Percentiles rank a stretch among this genome's conserved stretches.
Evolutionary conservation across 2,888 invertebrate species (phyloP).

Genomic region (Morpho achilles): DNA sequence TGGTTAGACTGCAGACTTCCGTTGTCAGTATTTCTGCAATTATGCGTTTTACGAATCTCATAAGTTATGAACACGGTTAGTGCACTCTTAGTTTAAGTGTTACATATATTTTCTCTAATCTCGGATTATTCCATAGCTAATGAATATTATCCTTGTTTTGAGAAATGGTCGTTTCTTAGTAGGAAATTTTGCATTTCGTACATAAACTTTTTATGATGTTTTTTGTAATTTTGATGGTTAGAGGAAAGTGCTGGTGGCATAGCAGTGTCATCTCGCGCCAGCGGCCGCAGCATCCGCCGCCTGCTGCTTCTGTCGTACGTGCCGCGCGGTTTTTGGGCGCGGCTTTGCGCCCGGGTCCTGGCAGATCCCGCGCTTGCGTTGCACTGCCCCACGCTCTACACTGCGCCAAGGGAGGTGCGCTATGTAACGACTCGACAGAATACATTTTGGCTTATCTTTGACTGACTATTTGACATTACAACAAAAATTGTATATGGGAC

Average conservation of each 20-base stretch:
- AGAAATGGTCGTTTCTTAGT: too few relatives aligned
- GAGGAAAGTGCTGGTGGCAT: constrained; percentile 50
- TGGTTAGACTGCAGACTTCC: too few relatives aligned
- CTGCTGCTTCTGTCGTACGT: constrained; percentile 97
- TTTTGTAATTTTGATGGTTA: constrained; percentile 16
- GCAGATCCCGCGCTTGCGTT: constrained; percentile 92
- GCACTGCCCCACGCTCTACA: constrained; percentile 86
- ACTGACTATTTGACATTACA: too few relatives aligned
- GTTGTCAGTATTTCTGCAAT: too few relatives aligned
- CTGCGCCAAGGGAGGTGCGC: constrained; percentile 83
- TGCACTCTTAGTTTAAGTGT: too few relatives aligned
- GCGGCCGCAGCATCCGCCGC: constrained; percentile 82
- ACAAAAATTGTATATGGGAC: too few relatives aligned
- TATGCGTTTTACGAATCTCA: too few relatives aligned
- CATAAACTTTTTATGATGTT: not conserved
- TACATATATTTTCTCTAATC: too few relatives aligned
- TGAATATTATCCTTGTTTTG: too few relatives aligned
- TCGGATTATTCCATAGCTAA: too few relatives aligned
- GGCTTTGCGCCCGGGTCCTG: constrained; percentile 93
- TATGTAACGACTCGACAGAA: not conserved
- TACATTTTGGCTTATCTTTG: not conserved
- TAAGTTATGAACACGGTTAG: too few relatives aligned
- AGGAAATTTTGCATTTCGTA: too few relatives aligned
- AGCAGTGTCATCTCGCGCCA: constrained; percentile 53
- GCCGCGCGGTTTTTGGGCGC: constrained; percentile 98